Evolutionary conservation across 2,113 vertebrate species (phyloP), one percentile per base, ranked within the genome.

Genomic region (Symphodus melops): DNA sequence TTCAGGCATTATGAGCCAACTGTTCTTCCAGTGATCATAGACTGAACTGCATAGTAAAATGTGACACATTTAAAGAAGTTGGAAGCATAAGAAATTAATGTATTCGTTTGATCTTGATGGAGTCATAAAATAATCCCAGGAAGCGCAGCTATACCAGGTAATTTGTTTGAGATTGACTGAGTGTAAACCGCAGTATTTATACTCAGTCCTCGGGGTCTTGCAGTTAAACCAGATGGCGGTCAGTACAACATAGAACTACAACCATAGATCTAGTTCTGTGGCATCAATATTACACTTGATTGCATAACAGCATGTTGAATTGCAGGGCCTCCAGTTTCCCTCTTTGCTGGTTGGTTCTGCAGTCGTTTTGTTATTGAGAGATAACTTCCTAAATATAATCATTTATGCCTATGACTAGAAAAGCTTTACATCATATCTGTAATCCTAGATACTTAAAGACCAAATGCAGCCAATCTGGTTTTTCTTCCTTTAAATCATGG

Each of bases 401-500:
- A 82, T 81, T 67, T 57, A 79, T 75, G 72, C 76, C 75, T 62
- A 51, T 48, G 61, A 79, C 62, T 75, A 84, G 72, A 82, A 86
- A 88, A 84, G 84, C 84, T 85, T 91, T 88, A 89, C 72, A 70
- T 79, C 64, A 67, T 68, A 82, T 71, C 71, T 81, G 60, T 68
- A 64, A 82, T 72, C 56, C 58, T 69, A 53, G 52, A 81, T 72
- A 68, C 65, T 76, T 39, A 44, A 70, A 79, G 69, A 68, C 48
- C 23, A 66, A 69, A 69, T 8, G 36, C 77, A 79, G 61, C 1
- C 5, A 46, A n/a, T 60, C 60, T 57, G 23, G 51, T 62, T 52
- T 68, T 68, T 65, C 64, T 23, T 12, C 21, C 37, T 53, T 19
- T 41, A 54, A 72, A 68, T 72, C 53, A 63, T 53, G 19, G 66